Percentiles rank a stretch among this genome's conserved stretches.
phyloP scores from a whole-genome alignment of 2,888 invertebrate species.

The Tenthredo amoena region DNA sequence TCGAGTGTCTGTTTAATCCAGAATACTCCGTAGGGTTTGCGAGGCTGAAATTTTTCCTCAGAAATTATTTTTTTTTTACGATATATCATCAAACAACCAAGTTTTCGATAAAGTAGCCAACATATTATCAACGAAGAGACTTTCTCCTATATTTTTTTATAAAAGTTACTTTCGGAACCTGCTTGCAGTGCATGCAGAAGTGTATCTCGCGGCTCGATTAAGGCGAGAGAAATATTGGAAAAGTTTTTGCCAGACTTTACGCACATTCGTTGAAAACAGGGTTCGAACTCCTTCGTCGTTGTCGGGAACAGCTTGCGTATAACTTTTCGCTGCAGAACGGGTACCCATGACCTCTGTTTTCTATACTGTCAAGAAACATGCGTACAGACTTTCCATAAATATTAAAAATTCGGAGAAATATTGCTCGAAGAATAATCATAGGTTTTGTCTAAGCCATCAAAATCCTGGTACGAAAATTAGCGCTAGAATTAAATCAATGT shows the following conservation, averaged over 20 bases:
- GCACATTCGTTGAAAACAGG: background rate
- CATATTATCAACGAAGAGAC: background rate
- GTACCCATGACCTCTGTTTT: background rate
- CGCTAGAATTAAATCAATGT: background rate
- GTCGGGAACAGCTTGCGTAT: background rate
- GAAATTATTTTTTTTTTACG: no score
- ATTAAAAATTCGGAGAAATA: background rate
- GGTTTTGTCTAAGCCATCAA: background rate
- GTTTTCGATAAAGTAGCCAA: background rate
- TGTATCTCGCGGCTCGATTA: background rate
- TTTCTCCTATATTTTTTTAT: background rate
- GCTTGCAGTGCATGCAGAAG: background rate
- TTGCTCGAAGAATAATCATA: background rate
- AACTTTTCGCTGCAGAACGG: background rate
- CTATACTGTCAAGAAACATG: background rate
- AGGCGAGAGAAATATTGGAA: background rate
- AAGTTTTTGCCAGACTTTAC: constrained; percentile 5
- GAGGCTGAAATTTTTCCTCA: no score
- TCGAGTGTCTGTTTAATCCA: background rate
- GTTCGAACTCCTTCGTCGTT: background rate
- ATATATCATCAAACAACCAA: background rate
- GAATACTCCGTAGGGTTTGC: no score
- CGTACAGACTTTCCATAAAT: background rate
- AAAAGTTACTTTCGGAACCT: background rate
- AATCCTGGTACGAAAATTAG: background rate